phyloP scores from a whole-genome alignment of 2,113 vertebrate species.

The Dendrocopos noguchii region DNA sequence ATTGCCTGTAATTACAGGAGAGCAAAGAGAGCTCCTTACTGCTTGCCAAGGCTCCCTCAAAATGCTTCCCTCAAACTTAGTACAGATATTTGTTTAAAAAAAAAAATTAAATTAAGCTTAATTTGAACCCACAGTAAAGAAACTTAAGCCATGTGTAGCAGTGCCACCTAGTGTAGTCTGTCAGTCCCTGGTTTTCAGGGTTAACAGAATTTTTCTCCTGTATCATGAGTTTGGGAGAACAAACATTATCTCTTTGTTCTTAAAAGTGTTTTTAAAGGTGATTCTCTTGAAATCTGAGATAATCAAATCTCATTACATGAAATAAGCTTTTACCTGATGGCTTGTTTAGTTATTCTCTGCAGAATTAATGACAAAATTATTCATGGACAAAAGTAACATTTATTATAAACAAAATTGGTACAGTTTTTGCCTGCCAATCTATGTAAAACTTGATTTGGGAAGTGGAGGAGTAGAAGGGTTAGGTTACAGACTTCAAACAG shows the following conservation, averaged over 20 bases:
- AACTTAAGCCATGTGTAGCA: background rate
- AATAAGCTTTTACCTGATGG: background rate
- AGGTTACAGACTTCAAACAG: background rate
- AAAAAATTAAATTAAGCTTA: background rate
- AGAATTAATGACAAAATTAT: background rate
- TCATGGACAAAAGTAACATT: background rate
- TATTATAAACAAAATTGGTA: background rate
- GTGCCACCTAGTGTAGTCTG: slow-evolving; percentile 57
- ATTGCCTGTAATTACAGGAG: background rate
- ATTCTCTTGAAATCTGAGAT: background rate
- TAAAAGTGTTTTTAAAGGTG: background rate
- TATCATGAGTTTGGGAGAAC: background rate
- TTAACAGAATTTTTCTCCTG: background rate
- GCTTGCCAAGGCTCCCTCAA: background rate
- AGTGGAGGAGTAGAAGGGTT: background rate
- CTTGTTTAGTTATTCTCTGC: background rate
- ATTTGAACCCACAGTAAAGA: background rate
- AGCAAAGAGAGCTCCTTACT: background rate
- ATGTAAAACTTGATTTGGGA: background rate
- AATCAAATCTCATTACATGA: background rate
- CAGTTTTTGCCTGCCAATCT: background rate
- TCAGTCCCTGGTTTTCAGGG: background rate
- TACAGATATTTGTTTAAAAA: background rate
- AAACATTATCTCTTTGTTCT: background rate
- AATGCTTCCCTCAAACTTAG: background rate